Percentiles rank a stretch among this genome's conserved stretches.
phyloP scores from a whole-genome alignment of 1,140 invertebrate genomes.

The Cylas formicarius region DNA sequence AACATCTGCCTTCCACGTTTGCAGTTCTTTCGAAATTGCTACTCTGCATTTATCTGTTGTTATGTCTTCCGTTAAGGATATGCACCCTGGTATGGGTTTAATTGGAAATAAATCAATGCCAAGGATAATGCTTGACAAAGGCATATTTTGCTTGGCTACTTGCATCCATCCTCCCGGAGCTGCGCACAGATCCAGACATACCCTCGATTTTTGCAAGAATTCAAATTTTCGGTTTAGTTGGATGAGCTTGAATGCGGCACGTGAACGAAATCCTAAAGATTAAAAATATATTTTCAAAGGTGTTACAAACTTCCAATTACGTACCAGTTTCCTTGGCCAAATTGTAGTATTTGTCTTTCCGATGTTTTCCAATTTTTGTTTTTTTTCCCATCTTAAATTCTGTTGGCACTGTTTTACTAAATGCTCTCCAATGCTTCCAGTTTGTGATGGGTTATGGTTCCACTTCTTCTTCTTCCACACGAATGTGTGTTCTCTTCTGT shows the following conservation, averaged over 20 bases:
- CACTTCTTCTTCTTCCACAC: no score
- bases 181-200: conserved; percentile 96
- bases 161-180: conserved; percentile 99
- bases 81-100: conserved; percentile 84
- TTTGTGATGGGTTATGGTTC: no score
- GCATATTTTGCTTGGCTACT: conserved; percentile 98
- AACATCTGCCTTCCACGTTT: conserved; percentile 95
- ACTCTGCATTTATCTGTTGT: conserved; percentile 87
- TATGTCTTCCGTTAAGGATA: conserved; percentile 88
- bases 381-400: conserved; percentile 93
- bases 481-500: no score
- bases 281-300: conserved; percentile 2
- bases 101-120: conserved; percentile 96
- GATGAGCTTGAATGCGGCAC: conserved; percentile 97
- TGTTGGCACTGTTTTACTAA: no score
- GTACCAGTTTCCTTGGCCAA: conserved; percentile 97
- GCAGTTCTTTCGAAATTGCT: conserved; percentile 73
- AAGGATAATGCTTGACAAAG: conserved; percentile 89
- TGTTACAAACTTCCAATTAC: conserved; percentile 9
- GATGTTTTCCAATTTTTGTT: conserved; percentile 92
- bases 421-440: no score
- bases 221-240: conserved; percentile 97
- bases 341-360: conserved; percentile 98
- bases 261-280: conserved; percentile 82
- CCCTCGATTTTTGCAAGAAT: conserved; percentile 91